phyloP scores from a whole-genome alignment of 2,888 invertebrate genomes.

The Xanthia icteritia region DNA sequence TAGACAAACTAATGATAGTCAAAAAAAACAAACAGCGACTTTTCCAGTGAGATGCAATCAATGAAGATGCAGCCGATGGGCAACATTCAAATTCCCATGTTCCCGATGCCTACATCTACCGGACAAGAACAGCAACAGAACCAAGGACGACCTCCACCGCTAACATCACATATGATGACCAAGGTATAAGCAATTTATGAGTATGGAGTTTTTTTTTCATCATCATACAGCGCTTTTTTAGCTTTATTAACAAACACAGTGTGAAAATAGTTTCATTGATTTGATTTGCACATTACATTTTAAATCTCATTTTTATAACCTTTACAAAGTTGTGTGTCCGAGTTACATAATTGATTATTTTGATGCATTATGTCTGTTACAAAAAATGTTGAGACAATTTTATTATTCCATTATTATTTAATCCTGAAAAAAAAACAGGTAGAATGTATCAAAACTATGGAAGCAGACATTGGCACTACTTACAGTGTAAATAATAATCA shows the following conservation, averaged over 20 bases:
- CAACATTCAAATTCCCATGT: constrained; percentile 92
- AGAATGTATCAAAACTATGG: background rate
- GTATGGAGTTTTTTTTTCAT: background rate
- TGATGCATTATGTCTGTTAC: background rate
- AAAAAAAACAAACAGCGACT: constrained; percentile 58
- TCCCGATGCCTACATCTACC: constrained; percentile 90
- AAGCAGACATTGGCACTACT: background rate
- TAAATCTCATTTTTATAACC: background rate
- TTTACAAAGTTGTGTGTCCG: background rate
- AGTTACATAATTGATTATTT: background rate
- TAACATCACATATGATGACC: constrained; percentile 91
- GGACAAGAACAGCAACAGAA: constrained; percentile 82
- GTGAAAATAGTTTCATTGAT: constrained; percentile 16
- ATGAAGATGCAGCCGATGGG: constrained; percentile 89
- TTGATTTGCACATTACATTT: constrained; percentile 9
- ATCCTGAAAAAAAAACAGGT: background rate
- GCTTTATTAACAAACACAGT: constrained; percentile 3
- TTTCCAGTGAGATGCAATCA: constrained; percentile 91
- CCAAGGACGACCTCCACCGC: constrained; percentile 88
- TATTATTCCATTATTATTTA: too few species aligned
- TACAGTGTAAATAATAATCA: background rate
- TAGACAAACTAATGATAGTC: constrained; percentile 50
- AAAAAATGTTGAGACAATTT: background rate
- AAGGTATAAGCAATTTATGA: constrained; percentile 85
- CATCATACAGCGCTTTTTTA: constrained; percentile 17